Evolutionary conservation across 2,888 invertebrate genomes (phyloP), one percentile per base, ranked within the genome.

Genomic region (Acanthococcus lagerstroemiae): DNA sequence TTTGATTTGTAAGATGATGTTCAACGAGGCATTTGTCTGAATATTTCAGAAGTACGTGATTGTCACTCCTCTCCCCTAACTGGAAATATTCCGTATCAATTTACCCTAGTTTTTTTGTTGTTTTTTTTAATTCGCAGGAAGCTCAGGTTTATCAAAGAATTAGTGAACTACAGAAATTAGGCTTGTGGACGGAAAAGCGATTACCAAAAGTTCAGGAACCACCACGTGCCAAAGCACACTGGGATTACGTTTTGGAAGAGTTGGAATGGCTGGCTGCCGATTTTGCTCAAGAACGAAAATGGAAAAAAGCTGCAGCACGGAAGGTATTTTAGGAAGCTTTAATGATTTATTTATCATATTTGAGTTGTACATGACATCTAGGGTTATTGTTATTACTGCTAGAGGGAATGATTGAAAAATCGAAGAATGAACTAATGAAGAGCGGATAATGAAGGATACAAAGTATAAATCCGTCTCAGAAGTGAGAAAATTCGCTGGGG

Each of bases 211-310:
- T 93, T 70, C 86, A 90, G 75, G 94, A 94, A 78, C 92, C 94
- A 71, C 83, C 87, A 68, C 82, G 96, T 69, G 81, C 85, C 61
- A 97, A 96, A 79, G 88, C 92, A 26, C 97, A 99, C 77, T 97
- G 97, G 96, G 99, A 99, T 78, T 97, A 95, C 78, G 80, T 99
- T 70, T 80, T 99, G 48, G 97, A 99, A 78, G 99, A 99, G 79
- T 95, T 96, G 94, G 88, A 89, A 45, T 99, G 99, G 99, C 81
- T 99, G 71, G 92, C 95, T 44, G 90, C 93, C 45, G 97, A 99
- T 79, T 99, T 99, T 78, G 90, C 90, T 26, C 92, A 95, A 76
- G 99, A 99, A 78, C 83, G 96, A 69, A 95, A 95, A 76, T 95
- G 95, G 94, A 99, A 99, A 75, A 93, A 93, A 76, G 88, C 90